Evolutionary conservation across 2,888 invertebrate species (phyloP).

Genomic region (Drosophila peninsularis): DNA sequence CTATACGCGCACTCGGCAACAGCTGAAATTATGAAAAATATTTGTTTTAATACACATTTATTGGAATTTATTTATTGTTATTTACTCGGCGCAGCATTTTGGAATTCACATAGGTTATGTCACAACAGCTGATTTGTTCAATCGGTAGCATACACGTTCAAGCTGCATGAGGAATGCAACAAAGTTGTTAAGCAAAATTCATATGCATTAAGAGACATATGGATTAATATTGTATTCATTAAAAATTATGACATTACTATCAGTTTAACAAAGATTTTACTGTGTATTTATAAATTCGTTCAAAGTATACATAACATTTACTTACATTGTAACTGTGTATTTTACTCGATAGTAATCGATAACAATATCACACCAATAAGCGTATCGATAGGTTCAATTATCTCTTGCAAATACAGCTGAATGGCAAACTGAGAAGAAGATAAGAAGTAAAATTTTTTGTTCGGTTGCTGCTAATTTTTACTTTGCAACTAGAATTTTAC

Average conservation of each 20-base stretch:
- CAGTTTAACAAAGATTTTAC: not conserved
- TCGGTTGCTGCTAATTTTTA: conserved; percentile 37
- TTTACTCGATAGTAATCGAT: not conserved
- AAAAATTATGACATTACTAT: not conserved
- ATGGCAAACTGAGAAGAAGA: conserved; percentile 39
- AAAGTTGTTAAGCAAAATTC: no score
- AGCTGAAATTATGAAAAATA: conserved; percentile 41
- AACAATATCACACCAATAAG: not conserved
- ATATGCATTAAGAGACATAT: no score
- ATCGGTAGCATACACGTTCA: conserved; percentile 16
- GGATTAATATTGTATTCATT: no score
- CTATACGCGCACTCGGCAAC: conserved; percentile 39
- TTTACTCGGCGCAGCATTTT: conserved; percentile 67
- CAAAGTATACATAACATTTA: not conserved
- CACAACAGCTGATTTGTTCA: conserved; percentile 58
- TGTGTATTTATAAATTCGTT: not conserved
- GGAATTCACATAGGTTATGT: conserved; percentile 62
- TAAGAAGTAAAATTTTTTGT: conserved; percentile 27
- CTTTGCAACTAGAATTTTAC: conserved; percentile 11
- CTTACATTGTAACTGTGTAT: not conserved
- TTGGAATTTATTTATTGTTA: conserved; percentile 17
- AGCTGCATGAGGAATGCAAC: conserved; percentile 15
- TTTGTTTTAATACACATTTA: conserved; percentile 21
- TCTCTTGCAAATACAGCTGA: conserved; percentile 5
- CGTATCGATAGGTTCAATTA: conserved; percentile 10